Percentiles rank a stretch among this genome's conserved stretches.
These are phyloP conservation scores for Syrista parreyssii DNA, from an alignment of 2,888 invertebrate species.

Conservation along the genomic window DNA sequence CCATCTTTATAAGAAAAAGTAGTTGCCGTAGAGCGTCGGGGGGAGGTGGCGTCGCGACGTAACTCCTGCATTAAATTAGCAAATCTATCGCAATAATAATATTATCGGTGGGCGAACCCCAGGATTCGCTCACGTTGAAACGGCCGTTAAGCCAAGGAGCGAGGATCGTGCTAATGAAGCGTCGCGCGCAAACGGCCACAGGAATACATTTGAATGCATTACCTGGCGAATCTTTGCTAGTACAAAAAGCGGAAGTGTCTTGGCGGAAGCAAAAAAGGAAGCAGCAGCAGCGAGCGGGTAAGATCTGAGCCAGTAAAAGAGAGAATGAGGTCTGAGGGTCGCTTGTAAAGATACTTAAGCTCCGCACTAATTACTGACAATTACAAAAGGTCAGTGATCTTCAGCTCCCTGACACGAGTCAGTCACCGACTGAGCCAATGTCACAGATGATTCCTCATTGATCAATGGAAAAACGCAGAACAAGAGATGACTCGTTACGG, in stretches of 20 bases:
- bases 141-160: conserved; percentile 16
- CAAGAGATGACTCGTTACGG: not conserved
- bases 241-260: not conserved
- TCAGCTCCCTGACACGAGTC: not conserved
- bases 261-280: conserved; percentile 2
- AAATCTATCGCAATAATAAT: conserved; percentile 62
- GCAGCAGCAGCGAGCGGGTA: not conserved
- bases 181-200: conserved; percentile 47
- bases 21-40: not conserved
- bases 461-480: not conserved
- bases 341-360: not conserved
- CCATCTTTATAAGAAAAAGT: not conserved
- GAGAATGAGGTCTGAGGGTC: not conserved
- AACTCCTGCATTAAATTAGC: conserved; percentile 50
- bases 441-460: not conserved
- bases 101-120: conserved; percentile 46
- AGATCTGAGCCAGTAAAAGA: not conserved
- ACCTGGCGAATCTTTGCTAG: conserved; percentile 23
- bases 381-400: not conserved
- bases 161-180: conserved; percentile 54
- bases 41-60: conserved; percentile 13
- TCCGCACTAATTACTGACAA: not conserved
- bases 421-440: not conserved
- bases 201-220: conserved; percentile 60
- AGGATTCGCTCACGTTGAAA: conserved; percentile 20